Conservation (phyloP, 2,797 vertebrate species). For the Cheirogaleus major region DNA sequence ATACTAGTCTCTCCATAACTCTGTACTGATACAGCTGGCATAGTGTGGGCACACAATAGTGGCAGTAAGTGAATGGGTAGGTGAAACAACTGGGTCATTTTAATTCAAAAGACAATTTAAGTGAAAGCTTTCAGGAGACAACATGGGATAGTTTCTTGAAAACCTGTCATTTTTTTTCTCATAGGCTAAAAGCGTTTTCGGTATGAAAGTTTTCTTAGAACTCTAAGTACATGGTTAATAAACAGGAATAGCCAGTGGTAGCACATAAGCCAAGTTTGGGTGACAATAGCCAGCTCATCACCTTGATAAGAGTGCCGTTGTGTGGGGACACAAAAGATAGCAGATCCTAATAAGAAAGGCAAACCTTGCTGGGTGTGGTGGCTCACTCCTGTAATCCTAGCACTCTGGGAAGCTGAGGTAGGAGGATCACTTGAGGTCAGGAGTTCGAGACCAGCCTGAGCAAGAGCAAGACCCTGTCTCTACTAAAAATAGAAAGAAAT, state of each 20-base stretch:
- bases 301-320: not conserved
- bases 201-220: not conserved
- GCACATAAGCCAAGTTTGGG: not conserved
- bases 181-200: not conserved
- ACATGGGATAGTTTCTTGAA: not conserved
- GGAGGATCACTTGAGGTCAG: too few relatives aligned
- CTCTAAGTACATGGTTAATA: not conserved
- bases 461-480: too few relatives aligned
- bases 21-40: not conserved
- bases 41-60: not conserved
- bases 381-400: too few relatives aligned
- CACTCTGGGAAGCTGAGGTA: too few relatives aligned
- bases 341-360: not conserved
- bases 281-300: not conserved
- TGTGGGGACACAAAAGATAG: not conserved
- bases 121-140: not conserved
- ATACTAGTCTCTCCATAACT: not conserved
- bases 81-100: not conserved
- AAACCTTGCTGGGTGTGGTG: not conserved
- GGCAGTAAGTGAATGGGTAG: not conserved
- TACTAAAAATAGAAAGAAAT: too few relatives aligned
- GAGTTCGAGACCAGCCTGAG: too few relatives aligned
- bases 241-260: not conserved
- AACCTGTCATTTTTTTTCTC: not conserved
- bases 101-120: slow-evolving; percentile 8